These are phyloP conservation scores for Agrenia bidenticulata DNA, from an alignment of 2,888 invertebrate species.

Conservation along the genomic window DNA sequence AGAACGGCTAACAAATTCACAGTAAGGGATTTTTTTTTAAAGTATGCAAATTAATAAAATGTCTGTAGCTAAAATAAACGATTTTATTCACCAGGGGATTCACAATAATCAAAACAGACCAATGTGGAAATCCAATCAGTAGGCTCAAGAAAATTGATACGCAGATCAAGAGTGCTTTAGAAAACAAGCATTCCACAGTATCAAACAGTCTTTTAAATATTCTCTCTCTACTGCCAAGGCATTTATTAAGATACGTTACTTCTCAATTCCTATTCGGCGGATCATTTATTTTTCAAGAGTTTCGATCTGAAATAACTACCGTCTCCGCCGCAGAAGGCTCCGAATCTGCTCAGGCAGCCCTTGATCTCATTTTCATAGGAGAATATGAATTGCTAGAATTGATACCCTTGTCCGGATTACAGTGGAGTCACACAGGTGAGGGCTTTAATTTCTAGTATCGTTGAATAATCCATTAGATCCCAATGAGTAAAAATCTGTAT, in stretches of 20 bases:
- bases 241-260: neutral
- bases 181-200: no score
- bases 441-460: no score
- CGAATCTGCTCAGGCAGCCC: neutral
- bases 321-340: neutral
- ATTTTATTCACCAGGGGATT: no score
- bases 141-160: no score
- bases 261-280: neutral
- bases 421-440: slow-evolving; percentile 41
- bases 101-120: no score
- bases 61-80: no score
- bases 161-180: no score
- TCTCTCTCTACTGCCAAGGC: slow-evolving; percentile 33
- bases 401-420: slow-evolving; percentile 36
- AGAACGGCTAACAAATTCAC: no score
- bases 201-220: neutral
- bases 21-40: no score
- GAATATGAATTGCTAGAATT: slow-evolving; percentile 33
- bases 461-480: neutral
- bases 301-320: slow-evolving; percentile 5
- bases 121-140: no score
- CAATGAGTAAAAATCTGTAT: neutral
- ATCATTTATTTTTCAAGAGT: slow-evolving; percentile 19
- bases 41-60: no score
- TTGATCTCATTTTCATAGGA: slow-evolving; percentile 26